Base-by-base conservation (phyloP, 2,113 vertebrate species). In the Laterallus jamaicensis region DNA sequence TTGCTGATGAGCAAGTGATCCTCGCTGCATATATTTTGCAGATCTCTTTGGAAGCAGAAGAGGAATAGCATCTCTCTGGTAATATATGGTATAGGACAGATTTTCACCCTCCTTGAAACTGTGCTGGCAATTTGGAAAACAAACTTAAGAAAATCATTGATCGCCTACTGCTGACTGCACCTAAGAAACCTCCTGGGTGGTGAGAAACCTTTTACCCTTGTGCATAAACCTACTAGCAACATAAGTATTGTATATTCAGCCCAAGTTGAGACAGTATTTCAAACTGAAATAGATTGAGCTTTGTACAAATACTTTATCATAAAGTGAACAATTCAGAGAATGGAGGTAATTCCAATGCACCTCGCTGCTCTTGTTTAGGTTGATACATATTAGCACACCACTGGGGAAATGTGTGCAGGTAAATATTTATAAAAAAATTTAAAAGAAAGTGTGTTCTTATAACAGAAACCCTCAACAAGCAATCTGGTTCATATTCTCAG, bases 71-170 rank as follows among this genome's bases (percentile, higher is more conserved):
- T 49, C 54, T 69, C 58, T 69, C 59, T 11, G 42, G 67, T 6
- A 6, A 16, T 49, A 20, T 2, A 4, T 0, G 3, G 47, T 55
- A 3, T 0, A 14, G 39, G 37, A 22, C 15, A 86, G 81, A 19
- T 60, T 25, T 55, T 17, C 66, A 68, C 39, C 35, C 60, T 78
- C 40, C 44, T 66, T 44, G 75, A 56, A 44, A 39, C 40, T 6
- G 7, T 3, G 1, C 56, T n/a, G 76, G 5, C 17, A 26, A 8
- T 54, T 24, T 66, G 64, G 79, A 39, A 93, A 28, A 15, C 18
- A 37, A 55, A 73, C 2, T 60, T 17, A 21, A 25, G 3, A 15
- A 50, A 54, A 58, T 5, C 40, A 42, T n/a, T 50, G 44, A 11
- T 37, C 44, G 10, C 37, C 44, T 29, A 13, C 25, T 35, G 7